Conservation (phyloP, 2,797 vertebrate species). For the Liparis tanakae region DNA sequence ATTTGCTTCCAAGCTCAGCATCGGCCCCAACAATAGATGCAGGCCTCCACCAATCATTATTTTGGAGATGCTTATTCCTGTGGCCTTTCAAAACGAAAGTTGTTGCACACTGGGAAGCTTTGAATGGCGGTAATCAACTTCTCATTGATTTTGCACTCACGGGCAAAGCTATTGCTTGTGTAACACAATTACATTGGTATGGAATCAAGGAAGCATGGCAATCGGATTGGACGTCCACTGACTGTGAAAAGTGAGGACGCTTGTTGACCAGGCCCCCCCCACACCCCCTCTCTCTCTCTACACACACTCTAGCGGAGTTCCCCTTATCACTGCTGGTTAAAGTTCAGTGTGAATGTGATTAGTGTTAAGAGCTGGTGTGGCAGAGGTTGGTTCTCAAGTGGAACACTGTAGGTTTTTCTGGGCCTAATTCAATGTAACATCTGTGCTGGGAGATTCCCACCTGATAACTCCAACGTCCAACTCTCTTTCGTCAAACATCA, state of each 20-base stretch:
- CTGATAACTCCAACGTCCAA: slow-evolving; percentile 4
- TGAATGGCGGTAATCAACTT: slow-evolving; percentile 55
- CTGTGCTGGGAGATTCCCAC: slow-evolving; percentile 5
- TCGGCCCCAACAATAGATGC: slow-evolving; percentile 22
- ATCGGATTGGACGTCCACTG: slow-evolving; percentile 11
- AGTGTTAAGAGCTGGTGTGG: slow-evolving; percentile 15
- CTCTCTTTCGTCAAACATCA: not conserved
- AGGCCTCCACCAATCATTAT: slow-evolving; percentile 30
- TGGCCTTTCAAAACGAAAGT: slow-evolving; percentile 31
- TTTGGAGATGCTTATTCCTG: slow-evolving; percentile 31
- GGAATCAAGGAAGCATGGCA: slow-evolving; percentile 15
- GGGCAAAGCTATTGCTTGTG: slow-evolving; percentile 33
- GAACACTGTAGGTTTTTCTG: slow-evolving; percentile 14
- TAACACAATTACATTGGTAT: slow-evolving; percentile 22
- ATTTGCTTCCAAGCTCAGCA: slow-evolving; percentile 29
- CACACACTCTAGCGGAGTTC: not conserved
- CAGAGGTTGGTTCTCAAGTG: not conserved
- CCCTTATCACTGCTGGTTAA: slow-evolving; percentile 9
- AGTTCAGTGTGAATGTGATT: slow-evolving; percentile 21
- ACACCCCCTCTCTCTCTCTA: no score
- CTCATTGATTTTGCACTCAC: slow-evolving; percentile 55
- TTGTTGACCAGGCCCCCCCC: not conserved
- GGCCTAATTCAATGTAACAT: slow-evolving; percentile 19
- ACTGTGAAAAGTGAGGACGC: slow-evolving; percentile 22
- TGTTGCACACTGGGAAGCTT: slow-evolving; percentile 23